phyloP scores from a whole-genome alignment of 2,797 vertebrate species.

The Pelodytes ibericus region DNA sequence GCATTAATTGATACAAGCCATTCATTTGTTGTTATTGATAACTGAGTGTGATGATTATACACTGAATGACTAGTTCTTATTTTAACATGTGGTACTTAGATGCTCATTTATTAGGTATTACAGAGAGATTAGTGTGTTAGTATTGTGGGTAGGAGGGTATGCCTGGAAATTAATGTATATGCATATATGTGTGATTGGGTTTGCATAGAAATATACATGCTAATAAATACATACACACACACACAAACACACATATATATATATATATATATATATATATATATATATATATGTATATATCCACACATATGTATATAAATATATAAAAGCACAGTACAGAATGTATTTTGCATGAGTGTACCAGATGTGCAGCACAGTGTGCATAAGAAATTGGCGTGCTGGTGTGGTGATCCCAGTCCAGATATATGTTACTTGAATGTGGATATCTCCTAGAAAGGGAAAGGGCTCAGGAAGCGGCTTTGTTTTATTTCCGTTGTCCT shows the following conservation, averaged over 20 bases:
- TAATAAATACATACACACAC: conserved; percentile 12
- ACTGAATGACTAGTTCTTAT: not conserved
- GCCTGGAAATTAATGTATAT: not conserved
- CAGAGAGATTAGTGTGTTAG: conserved; percentile 5
- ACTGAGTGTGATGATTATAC: not conserved
- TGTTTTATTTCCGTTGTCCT: conserved; percentile 51
- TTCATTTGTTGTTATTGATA: not conserved
- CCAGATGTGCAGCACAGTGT: not conserved
- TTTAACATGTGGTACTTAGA: conserved; percentile 9
- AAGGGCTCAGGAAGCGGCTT: conserved; percentile 44
- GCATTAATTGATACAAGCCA: not conserved
- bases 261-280: not conserved
- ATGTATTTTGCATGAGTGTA: not conserved
- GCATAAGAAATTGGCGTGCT: conserved; percentile 11
- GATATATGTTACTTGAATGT: conserved; percentile 36
- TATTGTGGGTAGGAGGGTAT: not conserved
- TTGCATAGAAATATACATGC: not conserved
- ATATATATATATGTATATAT: conserved; percentile 18
- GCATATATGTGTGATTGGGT: not conserved
- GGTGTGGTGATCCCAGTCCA: conserved; percentile 9
- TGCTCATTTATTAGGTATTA: not conserved
- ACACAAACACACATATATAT: not conserved
- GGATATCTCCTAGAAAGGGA: conserved; percentile 25
- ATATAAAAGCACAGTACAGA: too few species aligned
- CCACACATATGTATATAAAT: too few species aligned